A percentile compares a stretch with the other conserved stretches of the same genome.
These are phyloP conservation scores for Pelusios castaneus DNA, from an alignment of 2,113 vertebrate species.

Conservation along the genomic window DNA sequence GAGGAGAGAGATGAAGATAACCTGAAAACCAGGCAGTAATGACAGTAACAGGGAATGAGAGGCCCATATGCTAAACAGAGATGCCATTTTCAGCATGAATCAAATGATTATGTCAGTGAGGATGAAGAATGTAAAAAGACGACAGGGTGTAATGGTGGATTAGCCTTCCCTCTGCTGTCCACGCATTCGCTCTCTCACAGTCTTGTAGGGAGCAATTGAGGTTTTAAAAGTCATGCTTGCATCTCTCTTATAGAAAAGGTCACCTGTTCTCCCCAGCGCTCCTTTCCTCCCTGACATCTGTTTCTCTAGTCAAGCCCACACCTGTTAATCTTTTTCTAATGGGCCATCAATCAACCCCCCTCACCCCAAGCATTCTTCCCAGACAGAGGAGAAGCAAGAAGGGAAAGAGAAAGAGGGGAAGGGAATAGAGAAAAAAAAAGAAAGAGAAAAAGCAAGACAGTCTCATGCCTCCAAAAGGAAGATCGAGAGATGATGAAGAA, in stretches of 20 bases:
- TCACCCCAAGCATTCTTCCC: constrained; percentile 35
- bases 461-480: not conserved
- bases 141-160: not conserved
- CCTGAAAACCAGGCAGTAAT: constrained; percentile 5
- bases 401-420: not conserved
- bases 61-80: constrained; percentile 36
- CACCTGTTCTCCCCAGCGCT: constrained; percentile 35
- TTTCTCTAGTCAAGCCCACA: constrained; percentile 61
- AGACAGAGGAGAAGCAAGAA: not conserved
- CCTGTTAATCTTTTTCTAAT: constrained; percentile 76
- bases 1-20: constrained; percentile 32
- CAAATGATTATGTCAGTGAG: constrained; percentile 11
- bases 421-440: not conserved
- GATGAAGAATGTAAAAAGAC: constrained; percentile 18
- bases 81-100: constrained; percentile 41
- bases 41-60: not conserved
- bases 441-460: not conserved
- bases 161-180: not conserved
- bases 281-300: constrained; percentile 62
- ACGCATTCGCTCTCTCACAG: not conserved
- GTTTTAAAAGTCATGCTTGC: constrained; percentile 53
- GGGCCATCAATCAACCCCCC: constrained; percentile 64
- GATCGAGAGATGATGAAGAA: not conserved
- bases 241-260: constrained; percentile 65
- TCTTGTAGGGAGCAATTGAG: not conserved